Base-by-base conservation (phyloP, 2,113 vertebrate genomes). In the Sisor rabdophorus region DNA sequence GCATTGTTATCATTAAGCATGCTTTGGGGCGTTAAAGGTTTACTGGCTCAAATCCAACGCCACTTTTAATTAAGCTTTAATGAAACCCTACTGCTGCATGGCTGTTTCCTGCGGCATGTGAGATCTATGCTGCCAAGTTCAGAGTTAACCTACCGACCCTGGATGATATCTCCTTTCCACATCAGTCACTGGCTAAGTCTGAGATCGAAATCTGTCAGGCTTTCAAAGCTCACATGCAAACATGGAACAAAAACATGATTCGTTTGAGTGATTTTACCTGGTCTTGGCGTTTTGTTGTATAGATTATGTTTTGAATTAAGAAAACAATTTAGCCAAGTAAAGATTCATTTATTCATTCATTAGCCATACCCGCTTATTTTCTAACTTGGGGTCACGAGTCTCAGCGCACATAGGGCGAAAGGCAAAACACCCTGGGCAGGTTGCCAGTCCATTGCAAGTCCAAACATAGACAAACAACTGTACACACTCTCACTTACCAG, bases 141-240 rank as follows among this genome's bases (percentile, higher is more conserved):
- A 81, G 85, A 82, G 88, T 88, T 87, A 79, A 80, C 86, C 83
- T 88, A 91, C 85, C 87, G 90, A 91, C 89, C 89, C 87, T 89
- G 85, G 61, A 55, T 53, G 69, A 79, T 82, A 82, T 82, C 77
- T 76, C 50, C 60, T 75, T 79, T 76, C 81, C 56, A 61, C 78
- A 82, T 78, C 81, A 76, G 61, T 67, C 69, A 82, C 73, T 56
- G 75, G 69, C 76, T 78, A 58, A 59, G 32, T 44, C 44, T 50
- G n/a, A 81, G 80, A 78, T 75, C 65, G 30, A 72, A 77, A 81
- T 77, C 76, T 73, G 40, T 55, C 50, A 56, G 74, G 64, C 60
- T 55, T 67, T 75, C 72, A 75, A 69, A 64, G 76, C 75, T 78
- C 80, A 82, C 72, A 68, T 79, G 75, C 60, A 63, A 78, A 73